Conservation (phyloP, 2,113 vertebrate species). For the Esox niger region DNA sequence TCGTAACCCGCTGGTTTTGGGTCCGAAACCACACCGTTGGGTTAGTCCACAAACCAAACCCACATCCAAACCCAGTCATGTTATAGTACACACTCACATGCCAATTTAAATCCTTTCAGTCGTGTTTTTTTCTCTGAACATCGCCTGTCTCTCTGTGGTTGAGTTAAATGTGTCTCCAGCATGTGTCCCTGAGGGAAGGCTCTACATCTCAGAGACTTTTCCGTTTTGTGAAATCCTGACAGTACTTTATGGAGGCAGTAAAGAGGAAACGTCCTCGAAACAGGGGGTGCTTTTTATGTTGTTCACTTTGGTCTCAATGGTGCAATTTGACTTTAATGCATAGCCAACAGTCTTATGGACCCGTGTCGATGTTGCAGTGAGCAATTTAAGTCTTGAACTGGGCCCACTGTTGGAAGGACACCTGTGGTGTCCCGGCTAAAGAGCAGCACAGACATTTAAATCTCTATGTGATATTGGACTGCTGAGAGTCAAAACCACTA, state of each 20-base stretch:
- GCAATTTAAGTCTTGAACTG: background rate
- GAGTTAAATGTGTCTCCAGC: conserved; percentile 31
- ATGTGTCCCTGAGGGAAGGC: conserved; percentile 33
- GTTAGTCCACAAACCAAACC: conserved; percentile 11
- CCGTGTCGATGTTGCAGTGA: background rate
- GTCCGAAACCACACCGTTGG: background rate
- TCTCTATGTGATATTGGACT: background rate
- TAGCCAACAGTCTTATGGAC: background rate
- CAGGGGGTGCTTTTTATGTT: conserved; percentile 15
- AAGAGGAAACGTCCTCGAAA: conserved; percentile 48
- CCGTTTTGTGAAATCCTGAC: conserved; percentile 45
- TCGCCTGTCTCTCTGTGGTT: conserved; percentile 22
- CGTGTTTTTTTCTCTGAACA: conserved; percentile 1
- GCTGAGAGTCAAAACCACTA: no score
- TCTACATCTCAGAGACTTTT: conserved; percentile 39
- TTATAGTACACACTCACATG: background rate
- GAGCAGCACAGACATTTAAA: background rate
- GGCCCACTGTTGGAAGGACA: background rate
- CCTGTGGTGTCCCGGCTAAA: background rate
- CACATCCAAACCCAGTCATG: conserved; percentile 8
- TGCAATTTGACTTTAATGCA: conserved; percentile 34
- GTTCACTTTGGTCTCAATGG: conserved; percentile 45
- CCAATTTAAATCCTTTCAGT: background rate
- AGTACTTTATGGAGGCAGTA: conserved; percentile 28
- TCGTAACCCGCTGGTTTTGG: background rate